Base-by-base conservation (phyloP, 1,140 invertebrate species). In the Orchesella cincta region DNA sequence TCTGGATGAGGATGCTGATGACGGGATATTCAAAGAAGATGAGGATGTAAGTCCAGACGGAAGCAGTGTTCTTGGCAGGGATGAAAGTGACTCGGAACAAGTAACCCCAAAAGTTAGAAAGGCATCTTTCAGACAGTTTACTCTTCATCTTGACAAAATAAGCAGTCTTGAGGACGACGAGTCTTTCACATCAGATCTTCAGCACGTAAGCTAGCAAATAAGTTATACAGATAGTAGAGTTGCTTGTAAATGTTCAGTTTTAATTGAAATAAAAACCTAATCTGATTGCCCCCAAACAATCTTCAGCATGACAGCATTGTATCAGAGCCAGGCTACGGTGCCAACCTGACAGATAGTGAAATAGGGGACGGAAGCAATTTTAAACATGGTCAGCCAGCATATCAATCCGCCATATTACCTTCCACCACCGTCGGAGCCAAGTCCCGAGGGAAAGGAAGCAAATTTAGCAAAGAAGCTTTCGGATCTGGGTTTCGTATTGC, bases 1-100 rank as follows among this genome's bases (percentile, higher is more conserved):
- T 26, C 2, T 73, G 36, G 39, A 73, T 23, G 71, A 73, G 5
- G 34, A 71, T 23, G 82, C 77, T 16, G 84, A 86, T n/a, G 84
- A 86, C 81, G 86, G 85, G 3, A 85, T 54, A 28, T 51, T 73
- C 16, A 73, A 73, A 23, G 62, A 33, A n/a, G 62, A 67, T 67
- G 51, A 31, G 5, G 74, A 75, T 57, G 52, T 18, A 1, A 46
- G 28, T 77, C 36, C 35, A 8, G 70, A 29, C 8, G 62, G 46
- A 28, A 36, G 39, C 23, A 36, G 71, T 51, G 33, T 26, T 35
- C 35, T 73, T 16, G 35, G 39, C n/a, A 73, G 23, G 34, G 39
- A 73, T 29, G 71, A 46, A 18, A 73, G 39, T 34, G 73, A 78
- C 28, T 51, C 64, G 16, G 64, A 39, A 12, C 74, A 54, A 26